phyloP scores from a whole-genome alignment of 2,113 vertebrate species.

The Amazona vittata region DNA sequence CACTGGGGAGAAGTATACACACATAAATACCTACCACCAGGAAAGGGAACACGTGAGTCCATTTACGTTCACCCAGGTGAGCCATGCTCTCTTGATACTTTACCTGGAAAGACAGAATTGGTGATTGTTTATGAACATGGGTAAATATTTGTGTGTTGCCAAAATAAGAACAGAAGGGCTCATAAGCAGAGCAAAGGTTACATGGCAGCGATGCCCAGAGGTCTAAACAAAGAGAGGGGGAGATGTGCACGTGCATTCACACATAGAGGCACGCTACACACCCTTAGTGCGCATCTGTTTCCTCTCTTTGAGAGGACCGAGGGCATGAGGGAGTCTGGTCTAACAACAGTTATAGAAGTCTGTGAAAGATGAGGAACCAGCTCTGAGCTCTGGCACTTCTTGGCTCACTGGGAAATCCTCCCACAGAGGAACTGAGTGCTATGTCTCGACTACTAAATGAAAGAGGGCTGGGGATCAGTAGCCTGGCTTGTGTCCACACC shows the following conservation, averaged over 20 bases:
- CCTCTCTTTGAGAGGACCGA: neutral
- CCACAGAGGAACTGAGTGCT: accelerated
- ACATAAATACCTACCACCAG: slow-evolving; percentile 83
- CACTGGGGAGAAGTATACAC: neutral
- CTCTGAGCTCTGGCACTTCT: neutral
- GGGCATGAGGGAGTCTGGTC: neutral
- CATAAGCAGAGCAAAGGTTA: slow-evolving; percentile 16
- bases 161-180: slow-evolving; percentile 45
- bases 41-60: slow-evolving; percentile 81
- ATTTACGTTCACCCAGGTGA: slow-evolving; percentile 69
- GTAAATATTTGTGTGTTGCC: slow-evolving; percentile 34
- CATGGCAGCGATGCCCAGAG: neutral
- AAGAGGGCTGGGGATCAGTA: neutral
- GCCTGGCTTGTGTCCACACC: neutral
- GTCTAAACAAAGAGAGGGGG: neutral
- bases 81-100: slow-evolving; percentile 80
- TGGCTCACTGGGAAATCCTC: neutral
- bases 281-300: neutral
- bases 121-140: neutral
- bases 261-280: neutral
- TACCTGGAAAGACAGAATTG: slow-evolving; percentile 73
- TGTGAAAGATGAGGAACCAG: neutral
- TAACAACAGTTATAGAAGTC: neutral
- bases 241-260: neutral
- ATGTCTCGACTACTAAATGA: accelerated